Evolutionary conservation across 2,888 invertebrate species (phyloP), one percentile per base, ranked within the genome.

Genomic region (Andrena minutula): DNA sequence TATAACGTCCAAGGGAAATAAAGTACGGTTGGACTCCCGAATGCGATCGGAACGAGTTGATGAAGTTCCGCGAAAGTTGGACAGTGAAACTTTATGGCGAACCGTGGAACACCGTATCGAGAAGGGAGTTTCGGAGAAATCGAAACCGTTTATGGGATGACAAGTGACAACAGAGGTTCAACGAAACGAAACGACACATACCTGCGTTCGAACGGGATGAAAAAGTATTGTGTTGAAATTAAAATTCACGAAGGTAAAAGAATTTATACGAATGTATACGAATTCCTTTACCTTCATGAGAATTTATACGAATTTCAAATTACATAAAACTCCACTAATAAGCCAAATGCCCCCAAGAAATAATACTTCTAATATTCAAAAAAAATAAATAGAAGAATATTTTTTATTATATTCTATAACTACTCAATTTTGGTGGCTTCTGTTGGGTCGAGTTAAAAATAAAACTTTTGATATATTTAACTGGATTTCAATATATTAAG

Each of bases 41-140:
- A 32, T 32, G 23, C 53, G 65, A 75, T 58, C 32, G 56, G 16
- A 75, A 75, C 70, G 35, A 70, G 70, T 70, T 79, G 61, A 79
- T 70, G 58, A 75, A 79, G 75, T 75, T 79, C 41, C 69, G n/a
- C 23, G 16, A 5, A 75, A 75, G 70, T 75, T 75, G 32, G 47
- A 68, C 79, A 41, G 56, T 30, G 74, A 79, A 74, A 69, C 74
- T 68, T 74, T 68, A 64, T 51, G 75, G 32, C 70, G 75, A 79
- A 74, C 61, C 30, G 41, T 41, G 41, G 73, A 74, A 63, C 7
- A 23, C 12, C 26, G 56, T 20, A 20, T 16, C 23, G 32, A 26
- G 56, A 68, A 32, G 23, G 60, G 47, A 68, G 56, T 74, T 73
- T 32, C 61, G 47, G 56, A 63, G 61, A 56, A 79, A 79, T 75